phyloP scores from a whole-genome alignment of 2,113 vertebrate species.

The Galbula dea region DNA sequence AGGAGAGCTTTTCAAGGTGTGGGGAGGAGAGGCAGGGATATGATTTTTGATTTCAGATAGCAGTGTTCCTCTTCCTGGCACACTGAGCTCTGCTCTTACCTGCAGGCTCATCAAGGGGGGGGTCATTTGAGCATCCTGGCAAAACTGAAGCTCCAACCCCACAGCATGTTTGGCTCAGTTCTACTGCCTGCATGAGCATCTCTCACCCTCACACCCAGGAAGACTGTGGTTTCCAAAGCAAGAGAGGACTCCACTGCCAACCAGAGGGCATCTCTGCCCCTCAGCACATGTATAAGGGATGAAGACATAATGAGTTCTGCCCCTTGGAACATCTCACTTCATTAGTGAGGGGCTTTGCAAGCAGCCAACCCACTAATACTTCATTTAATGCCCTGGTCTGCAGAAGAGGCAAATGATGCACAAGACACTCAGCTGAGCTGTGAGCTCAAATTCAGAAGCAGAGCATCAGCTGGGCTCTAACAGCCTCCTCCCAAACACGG shows the following conservation, averaged over 20 bases:
- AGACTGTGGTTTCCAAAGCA: background rate
- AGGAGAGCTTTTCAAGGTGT: background rate
- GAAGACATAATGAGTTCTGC: background rate
- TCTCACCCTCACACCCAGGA: background rate
- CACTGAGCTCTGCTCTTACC: background rate
- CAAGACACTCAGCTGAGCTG: background rate
- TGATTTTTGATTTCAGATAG: background rate
- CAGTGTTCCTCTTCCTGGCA: background rate
- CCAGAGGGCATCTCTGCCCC: background rate
- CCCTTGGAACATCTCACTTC: background rate
- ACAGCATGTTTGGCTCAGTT: background rate
- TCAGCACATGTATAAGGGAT: background rate
- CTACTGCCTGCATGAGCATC: background rate
- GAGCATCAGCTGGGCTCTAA: background rate
- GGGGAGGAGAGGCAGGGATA: background rate
- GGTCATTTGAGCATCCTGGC: background rate
- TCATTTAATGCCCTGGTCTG: background rate
- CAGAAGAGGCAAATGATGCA: background rate
- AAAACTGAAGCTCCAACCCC: background rate
- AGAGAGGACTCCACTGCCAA: background rate
- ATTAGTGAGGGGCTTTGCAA: background rate
- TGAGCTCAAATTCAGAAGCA: too few relatives aligned
- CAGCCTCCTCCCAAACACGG: background rate
- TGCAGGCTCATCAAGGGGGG: background rate
- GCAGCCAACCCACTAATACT: background rate